phyloP scores from a whole-genome alignment of 2,888 invertebrate species.

The Rhagonycha lutea region DNA sequence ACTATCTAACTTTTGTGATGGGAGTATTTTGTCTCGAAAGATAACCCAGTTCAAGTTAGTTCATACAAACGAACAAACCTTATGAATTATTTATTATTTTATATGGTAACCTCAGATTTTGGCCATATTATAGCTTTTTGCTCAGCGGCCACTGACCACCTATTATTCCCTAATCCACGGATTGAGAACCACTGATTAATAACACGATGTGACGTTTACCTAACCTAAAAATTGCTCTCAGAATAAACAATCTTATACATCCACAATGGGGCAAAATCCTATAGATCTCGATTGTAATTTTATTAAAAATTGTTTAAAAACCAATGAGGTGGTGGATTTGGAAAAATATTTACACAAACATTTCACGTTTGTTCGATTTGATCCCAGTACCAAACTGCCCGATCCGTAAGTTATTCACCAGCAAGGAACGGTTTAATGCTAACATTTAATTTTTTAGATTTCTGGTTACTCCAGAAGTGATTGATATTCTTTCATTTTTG shows the following conservation, averaged over 20 bases:
- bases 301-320: neutral
- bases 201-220: neutral
- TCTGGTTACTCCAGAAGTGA: neutral
- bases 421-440: neutral
- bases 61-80: too few species aligned
- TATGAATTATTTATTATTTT: too few species aligned
- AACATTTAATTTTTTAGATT: neutral
- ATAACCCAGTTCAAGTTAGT: too few species aligned
- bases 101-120: too few species aligned
- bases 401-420: conserved; percentile 9
- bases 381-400: conserved; percentile 4
- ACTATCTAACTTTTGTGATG: too few species aligned
- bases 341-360: conserved; percentile 5
- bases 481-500: neutral
- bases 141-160: too few species aligned
- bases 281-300: neutral
- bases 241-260: neutral
- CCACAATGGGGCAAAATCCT: neutral
- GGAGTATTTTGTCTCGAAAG: too few species aligned
- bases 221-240: neutral
- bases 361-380: conserved; percentile 8
- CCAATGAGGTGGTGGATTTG: conserved; percentile 4
- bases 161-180: too few species aligned
- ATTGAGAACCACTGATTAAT: neutral
- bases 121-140: too few species aligned